Evolutionary conservation across 2,797 vertebrate genomes (phyloP), one percentile per base, ranked within the genome.

Genomic region (Pampus argenteus): DNA sequence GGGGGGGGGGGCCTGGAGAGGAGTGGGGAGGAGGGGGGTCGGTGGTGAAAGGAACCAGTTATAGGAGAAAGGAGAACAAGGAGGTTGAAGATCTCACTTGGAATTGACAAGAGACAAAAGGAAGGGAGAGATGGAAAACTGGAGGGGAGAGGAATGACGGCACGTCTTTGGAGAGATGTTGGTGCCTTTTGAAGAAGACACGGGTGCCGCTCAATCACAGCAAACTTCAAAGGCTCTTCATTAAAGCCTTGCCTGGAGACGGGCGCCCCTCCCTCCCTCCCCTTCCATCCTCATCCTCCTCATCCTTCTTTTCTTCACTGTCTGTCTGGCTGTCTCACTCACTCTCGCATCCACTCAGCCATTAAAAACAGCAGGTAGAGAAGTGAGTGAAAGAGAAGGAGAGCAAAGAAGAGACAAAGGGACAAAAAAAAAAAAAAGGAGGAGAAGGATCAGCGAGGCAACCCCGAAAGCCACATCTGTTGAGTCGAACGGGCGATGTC

Each of bases 221-320:
- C 29, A 56, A 70, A 91, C 89, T 92, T 93, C 90, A 93, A 91
- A 93, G 85, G 69, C 82, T 79, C 76, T 87, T 91, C 86, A 90
- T 91, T 89, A 91, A 90, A 92, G 88, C 79, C 69, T 80, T 61
- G 87, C 83, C 81, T 66, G 77, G 84, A 92, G 87, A 86, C 36
- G 63, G 48, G 38, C 63, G 68, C 61, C 76, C 31, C 22, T 8
- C 49, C 11, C 20, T 49, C 54, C 51, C n/a, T n/a, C n/a, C 60
- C 61, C 60, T 31, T 58, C 61, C 34, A 6, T 58, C 71, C 51
- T 56, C 60, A 29, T 59, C 75, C 45, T 69, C 62, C 67, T 64
- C 73, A 67, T 86, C 80, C 76, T 38, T 69, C 79, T 77, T 78
- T 81, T 81, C 76, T 79, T 56, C 62, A 47, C 72, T 47, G 75